Percentiles rank a stretch among this genome's conserved stretches.
Evolutionary conservation across 2,113 vertebrate species (phyloP).

Genomic region (Leiothrix lutea): DNA sequence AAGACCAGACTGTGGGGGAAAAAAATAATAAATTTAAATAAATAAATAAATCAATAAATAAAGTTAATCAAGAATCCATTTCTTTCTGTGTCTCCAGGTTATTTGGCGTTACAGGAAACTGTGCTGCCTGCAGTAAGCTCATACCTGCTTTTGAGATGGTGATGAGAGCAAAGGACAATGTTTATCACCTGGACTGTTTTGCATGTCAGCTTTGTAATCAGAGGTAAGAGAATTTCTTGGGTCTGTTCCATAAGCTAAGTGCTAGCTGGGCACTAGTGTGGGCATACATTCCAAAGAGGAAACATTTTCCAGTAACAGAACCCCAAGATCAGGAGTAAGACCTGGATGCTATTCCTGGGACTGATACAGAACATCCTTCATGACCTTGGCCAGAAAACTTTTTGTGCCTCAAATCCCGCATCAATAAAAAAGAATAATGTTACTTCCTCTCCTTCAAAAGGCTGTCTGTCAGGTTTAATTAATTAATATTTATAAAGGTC

Average conservation of each 20-base stretch:
- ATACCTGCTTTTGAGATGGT: slow-evolving; percentile 99
- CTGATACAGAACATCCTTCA: not conserved
- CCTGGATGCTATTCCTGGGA: not conserved
- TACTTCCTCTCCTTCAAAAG: slow-evolving; percentile 40
- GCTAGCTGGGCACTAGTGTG: not conserved
- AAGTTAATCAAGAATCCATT: not conserved
- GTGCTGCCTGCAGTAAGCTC: slow-evolving; percentile 97
- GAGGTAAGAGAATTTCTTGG: slow-evolving; percentile 80
- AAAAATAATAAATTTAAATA: no score
- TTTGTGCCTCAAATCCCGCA: not conserved
- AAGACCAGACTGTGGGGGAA: not conserved
- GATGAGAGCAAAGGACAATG: slow-evolving; percentile 98
- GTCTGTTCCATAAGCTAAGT: not conserved
- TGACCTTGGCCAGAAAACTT: slow-evolving; percentile 43
- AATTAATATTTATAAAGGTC: slow-evolving; percentile 45
- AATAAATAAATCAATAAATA: no score
- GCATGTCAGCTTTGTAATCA: slow-evolving; percentile 99
- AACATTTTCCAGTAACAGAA: not conserved
- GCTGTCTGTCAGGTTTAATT: slow-evolving; percentile 53
- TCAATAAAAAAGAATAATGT: slow-evolving; percentile 46
- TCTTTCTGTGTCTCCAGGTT: slow-evolving; percentile 78
- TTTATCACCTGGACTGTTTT: slow-evolving; percentile 99
- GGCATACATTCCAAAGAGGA: not conserved
- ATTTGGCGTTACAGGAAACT: slow-evolving; percentile 97
- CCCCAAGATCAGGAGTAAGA: not conserved